A percentile compares a stretch with the other conserved stretches of the same genome.
phyloP scores from a whole-genome alignment of 2,888 invertebrate species.

The Ramazzottius varieornatus region DNA sequence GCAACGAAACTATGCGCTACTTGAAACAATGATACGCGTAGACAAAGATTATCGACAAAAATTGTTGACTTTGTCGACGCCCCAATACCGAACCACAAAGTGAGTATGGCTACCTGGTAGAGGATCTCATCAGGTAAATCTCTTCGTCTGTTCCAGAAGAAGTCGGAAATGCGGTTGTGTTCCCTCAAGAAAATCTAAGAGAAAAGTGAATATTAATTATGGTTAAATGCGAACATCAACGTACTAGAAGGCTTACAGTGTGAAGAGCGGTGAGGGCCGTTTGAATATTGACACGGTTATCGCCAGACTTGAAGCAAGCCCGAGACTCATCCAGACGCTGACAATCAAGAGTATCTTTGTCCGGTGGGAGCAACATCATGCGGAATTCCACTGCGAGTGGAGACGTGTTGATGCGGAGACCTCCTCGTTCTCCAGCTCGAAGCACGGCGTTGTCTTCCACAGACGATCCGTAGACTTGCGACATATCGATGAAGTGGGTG shows the following conservation, averaged over 20 bases:
- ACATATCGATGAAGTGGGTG: conserved; percentile 3
- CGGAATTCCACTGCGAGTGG: background rate
- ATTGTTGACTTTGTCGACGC: too few relatives aligned
- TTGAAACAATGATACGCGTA: too few relatives aligned
- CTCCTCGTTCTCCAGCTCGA: background rate
- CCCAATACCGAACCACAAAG: background rate
- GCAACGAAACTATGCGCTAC: too few relatives aligned
- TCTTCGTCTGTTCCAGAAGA: background rate
- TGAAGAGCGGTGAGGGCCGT: background rate
- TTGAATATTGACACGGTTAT: background rate
- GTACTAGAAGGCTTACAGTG: background rate
- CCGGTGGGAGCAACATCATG: background rate
- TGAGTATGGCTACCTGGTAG: background rate
- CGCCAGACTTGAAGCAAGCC: background rate
- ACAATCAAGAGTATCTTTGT: conserved; percentile 1
- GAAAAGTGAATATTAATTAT: background rate
- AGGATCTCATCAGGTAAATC: background rate
- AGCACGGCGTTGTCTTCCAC: background rate
- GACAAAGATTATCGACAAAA: too few relatives aligned
- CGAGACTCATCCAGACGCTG: conserved; percentile 1
- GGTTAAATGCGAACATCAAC: background rate
- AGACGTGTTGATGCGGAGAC: background rate
- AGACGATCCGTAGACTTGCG: conserved; percentile 2
- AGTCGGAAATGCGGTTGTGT: conserved; percentile 1
- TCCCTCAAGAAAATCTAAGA: background rate